A percentile compares a stretch with the other conserved stretches of the same genome.
phyloP scores from a whole-genome alignment of 2,113 vertebrate genomes.

The Cephalopterus ornatus region DNA sequence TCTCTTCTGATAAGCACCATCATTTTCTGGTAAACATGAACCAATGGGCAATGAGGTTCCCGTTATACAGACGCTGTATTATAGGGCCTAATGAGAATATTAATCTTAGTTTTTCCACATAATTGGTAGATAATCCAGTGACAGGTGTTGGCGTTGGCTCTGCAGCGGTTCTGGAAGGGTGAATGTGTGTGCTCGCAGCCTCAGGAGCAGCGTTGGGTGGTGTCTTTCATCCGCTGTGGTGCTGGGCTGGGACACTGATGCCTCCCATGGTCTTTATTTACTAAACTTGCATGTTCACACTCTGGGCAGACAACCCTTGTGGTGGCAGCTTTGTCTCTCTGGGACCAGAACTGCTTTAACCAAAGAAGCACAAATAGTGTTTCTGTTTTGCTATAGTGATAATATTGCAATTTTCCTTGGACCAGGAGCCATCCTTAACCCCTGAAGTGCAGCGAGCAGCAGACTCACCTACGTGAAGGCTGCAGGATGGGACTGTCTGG shows the following conservation, averaged over 20 bases:
- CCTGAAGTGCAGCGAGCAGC: neutral
- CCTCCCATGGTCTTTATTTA: neutral
- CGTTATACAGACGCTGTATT: neutral
- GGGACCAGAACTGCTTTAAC: neutral
- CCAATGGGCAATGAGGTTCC: neutral
- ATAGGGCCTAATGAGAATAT: neutral
- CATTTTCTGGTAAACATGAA: slow-evolving; percentile 7
- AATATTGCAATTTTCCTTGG: neutral
- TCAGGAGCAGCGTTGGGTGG: slow-evolving; percentile 20
- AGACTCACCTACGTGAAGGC: neutral
- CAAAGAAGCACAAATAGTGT: too few relatives aligned
- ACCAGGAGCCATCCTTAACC: neutral
- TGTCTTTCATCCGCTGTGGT: neutral
- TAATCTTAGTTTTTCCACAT: neutral
- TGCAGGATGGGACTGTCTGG: neutral
- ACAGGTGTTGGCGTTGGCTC: neutral
- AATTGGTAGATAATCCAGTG: neutral
- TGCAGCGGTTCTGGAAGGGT: neutral
- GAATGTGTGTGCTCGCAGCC: neutral
- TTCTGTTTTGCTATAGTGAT: neutral
- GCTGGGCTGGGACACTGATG: neutral
- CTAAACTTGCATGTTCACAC: neutral
- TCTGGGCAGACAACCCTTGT: neutral
- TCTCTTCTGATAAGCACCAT: slow-evolving; percentile 1
- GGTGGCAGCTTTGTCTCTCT: neutral